Evolutionary conservation across 2,888 invertebrate genomes (phyloP).

Genomic region (Phlogophora meticulosa): DNA sequence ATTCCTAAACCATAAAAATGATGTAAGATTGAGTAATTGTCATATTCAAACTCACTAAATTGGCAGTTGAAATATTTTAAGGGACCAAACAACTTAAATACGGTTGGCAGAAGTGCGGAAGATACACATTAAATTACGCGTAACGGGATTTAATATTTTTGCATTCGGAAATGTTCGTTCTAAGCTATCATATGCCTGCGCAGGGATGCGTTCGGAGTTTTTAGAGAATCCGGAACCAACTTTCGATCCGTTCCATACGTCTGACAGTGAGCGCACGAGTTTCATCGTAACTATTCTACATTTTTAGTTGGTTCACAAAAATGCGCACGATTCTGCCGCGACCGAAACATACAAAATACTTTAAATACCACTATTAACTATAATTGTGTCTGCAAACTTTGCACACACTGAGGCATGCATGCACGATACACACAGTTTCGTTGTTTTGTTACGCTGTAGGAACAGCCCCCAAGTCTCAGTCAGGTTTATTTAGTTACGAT

Average conservation of each 20-base stretch:
- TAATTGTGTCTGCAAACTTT: constrained; percentile 34
- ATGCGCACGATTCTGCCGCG: constrained; percentile 36
- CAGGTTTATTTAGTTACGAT: constrained; percentile 9
- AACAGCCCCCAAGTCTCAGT: constrained; percentile 5
- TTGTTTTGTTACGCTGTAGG: constrained; percentile 13
- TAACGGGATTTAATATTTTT: constrained; percentile 41
- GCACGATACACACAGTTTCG: constrained; percentile 26
- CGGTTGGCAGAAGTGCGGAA: constrained; percentile 41
- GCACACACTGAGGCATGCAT: constrained; percentile 28
- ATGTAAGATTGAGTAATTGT: constrained; percentile 43
- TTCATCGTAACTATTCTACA: constrained; percentile 49
- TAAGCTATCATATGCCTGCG: constrained; percentile 44
- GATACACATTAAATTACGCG: constrained; percentile 17
- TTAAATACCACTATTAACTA: constrained; percentile 39
- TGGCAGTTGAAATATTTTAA: constrained; percentile 16
- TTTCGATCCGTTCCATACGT: constrained; percentile 55
- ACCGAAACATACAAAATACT: constrained; percentile 45
- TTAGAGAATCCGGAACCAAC: constrained; percentile 49
- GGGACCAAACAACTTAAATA: constrained; percentile 26
- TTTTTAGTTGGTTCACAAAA: constrained; percentile 42
- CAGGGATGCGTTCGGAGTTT: constrained; percentile 59
- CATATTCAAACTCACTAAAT: constrained; percentile 18
- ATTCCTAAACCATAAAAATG: constrained; percentile 40
- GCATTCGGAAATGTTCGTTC: constrained; percentile 48
- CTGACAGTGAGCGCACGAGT: constrained; percentile 44